Conservation (phyloP, 2,888 invertebrate genomes). For the Trichogramma dendrolimi region DNA sequence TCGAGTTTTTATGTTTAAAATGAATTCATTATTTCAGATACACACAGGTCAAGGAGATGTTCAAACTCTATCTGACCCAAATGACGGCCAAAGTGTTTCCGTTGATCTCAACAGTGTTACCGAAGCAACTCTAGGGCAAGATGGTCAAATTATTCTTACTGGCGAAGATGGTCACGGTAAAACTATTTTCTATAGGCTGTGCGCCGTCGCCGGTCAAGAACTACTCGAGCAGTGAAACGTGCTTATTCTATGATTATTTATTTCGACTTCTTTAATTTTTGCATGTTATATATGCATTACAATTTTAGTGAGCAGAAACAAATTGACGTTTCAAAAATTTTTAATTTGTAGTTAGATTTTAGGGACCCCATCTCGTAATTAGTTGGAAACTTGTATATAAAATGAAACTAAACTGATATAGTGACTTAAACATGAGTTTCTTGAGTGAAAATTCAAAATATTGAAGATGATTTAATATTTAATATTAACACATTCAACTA, state of each 20-base stretch:
- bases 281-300: slow-evolving; percentile 29
- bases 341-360: not conserved
- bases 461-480: too few species aligned
- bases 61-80: slow-evolving; percentile 71
- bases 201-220: slow-evolving; percentile 53
- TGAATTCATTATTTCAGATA: slow-evolving; percentile 42
- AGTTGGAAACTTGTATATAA: not conserved
- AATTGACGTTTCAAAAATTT: slow-evolving; percentile 25
- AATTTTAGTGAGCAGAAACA: slow-evolving; percentile 22
- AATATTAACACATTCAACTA: too few species aligned
- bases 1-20: not conserved
- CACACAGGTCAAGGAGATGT: slow-evolving; percentile 58
- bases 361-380: too few species aligned
- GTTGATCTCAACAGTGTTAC: slow-evolving; percentile 84
- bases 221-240: slow-evolving; percentile 50
- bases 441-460: too few species aligned
- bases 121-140: slow-evolving; percentile 86
- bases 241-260: slow-evolving; percentile 35
- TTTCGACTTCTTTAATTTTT: slow-evolving; percentile 28
- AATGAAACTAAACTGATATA: too few species aligned
- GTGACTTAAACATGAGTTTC: too few species aligned
- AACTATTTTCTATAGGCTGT: slow-evolving; percentile 54
- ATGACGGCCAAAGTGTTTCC: slow-evolving; percentile 65
- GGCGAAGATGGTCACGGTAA: slow-evolving; percentile 91
- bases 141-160: slow-evolving; percentile 91